Evolutionary conservation across 2,113 vertebrate species (phyloP).

Genomic region (Pristiophorus japonicus): DNA sequence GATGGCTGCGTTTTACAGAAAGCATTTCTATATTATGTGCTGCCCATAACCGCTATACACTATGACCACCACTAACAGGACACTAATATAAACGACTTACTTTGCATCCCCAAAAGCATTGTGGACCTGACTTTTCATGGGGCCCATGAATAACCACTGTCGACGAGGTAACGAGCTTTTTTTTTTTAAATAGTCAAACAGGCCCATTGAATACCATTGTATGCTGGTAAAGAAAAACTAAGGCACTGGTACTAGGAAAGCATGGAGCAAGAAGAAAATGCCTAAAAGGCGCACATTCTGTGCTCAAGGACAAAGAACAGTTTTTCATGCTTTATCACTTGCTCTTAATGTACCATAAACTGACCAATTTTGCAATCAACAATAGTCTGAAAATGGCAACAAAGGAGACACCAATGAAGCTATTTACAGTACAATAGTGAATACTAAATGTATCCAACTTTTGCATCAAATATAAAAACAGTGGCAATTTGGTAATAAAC

Average conservation of each 20-base stretch:
- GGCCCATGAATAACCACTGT: not conserved
- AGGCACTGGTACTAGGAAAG: not conserved
- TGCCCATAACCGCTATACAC: not conserved
- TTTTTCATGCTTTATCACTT: not conserved
- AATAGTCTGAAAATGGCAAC: not conserved
- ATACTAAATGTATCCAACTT: not conserved
- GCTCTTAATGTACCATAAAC: not conserved
- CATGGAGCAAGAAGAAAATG: not conserved
- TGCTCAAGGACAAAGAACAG: not conserved
- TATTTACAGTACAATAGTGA: not conserved
- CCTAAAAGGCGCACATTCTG: not conserved
- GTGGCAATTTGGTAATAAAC: not conserved
- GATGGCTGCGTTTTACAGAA: not conserved
- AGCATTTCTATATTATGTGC: not conserved
- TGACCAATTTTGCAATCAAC: not conserved
- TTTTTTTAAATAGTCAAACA: not conserved
- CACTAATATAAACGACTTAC: not conserved
- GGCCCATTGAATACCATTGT: too few species aligned
- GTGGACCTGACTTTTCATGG: not conserved
- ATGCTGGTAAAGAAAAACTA: too few species aligned
- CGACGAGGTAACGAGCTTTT: not conserved
- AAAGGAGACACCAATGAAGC: not conserved
- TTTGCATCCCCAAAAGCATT: not conserved
- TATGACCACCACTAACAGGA: not conserved
- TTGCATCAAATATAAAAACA: not conserved